Evolutionary conservation across 2,113 vertebrate genomes (phyloP).

Genomic region (Tragelaphus scriptus): DNA sequence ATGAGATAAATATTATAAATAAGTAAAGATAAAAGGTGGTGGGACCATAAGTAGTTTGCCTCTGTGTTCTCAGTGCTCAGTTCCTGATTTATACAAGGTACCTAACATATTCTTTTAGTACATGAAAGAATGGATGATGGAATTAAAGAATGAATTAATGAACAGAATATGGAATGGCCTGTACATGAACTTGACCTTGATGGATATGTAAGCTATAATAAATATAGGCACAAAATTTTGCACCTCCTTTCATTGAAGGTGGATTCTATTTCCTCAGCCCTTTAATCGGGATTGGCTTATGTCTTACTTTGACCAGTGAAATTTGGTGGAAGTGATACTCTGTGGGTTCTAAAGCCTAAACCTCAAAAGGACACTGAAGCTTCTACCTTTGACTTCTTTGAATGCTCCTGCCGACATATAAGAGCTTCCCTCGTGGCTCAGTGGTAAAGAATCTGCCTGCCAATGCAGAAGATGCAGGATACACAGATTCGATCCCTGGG

Average conservation of each 20-base stretch:
- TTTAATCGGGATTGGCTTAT: background rate
- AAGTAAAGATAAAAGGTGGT: background rate
- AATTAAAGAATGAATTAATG: conserved; percentile 14
- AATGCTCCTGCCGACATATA: background rate
- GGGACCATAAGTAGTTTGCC: background rate
- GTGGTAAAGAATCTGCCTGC: background rate
- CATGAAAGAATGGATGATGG: background rate
- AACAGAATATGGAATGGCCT: background rate
- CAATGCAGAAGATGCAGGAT: background rate
- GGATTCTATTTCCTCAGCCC: background rate
- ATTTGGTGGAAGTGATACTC: background rate
- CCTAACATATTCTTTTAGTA: background rate
- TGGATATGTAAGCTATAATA: background rate
- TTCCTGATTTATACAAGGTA: background rate
- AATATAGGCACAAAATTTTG: background rate
- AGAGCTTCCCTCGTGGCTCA: background rate
- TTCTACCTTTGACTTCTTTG: background rate
- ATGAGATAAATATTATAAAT: conserved; percentile 4
- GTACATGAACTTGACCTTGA: conserved; percentile 17
- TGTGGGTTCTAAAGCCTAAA: background rate
- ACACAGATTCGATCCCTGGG: background rate
- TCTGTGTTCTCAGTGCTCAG: background rate
- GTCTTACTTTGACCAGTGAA: background rate
- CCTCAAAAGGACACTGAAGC: background rate
- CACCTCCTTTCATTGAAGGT: background rate